Percentiles rank a stretch among this genome's conserved stretches.
Evolutionary conservation across 2,888 invertebrate genomes (phyloP).

Genomic region (Pollenia griseotomentosa): DNA sequence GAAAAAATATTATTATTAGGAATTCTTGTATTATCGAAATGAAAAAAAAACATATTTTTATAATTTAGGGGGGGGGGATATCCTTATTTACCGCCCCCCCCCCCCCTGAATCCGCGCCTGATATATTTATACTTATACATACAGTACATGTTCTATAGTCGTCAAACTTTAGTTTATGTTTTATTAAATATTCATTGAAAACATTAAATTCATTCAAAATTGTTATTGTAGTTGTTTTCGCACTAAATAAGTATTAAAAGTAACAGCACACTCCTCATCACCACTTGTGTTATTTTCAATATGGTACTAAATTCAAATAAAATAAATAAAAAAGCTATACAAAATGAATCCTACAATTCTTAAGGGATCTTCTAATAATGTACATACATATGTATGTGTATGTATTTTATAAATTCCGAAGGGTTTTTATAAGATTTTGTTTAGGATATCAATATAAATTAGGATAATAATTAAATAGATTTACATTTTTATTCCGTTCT

Average conservation of each 20-base stretch:
- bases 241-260: not conserved
- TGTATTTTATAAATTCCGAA: not conserved
- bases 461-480: too few relatives aligned
- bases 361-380: not conserved
- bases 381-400: not conserved
- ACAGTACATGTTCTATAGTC: not conserved
- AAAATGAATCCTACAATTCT: not conserved
- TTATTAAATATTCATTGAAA: constrained; percentile 42
- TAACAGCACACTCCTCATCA: not conserved
- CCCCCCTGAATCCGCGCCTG: too few relatives aligned
- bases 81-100: too few relatives aligned
- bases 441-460: too few relatives aligned
- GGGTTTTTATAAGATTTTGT: too few relatives aligned
- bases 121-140: not conserved
- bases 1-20: too few relatives aligned
- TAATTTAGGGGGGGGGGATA: too few relatives aligned
- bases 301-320: constrained; percentile 9
- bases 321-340: not conserved
- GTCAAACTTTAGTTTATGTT: constrained; percentile 37
- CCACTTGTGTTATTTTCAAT: constrained; percentile 8
- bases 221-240: not conserved
- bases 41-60: too few relatives aligned
- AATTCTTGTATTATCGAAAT: too few relatives aligned
- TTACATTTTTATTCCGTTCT: too few relatives aligned
- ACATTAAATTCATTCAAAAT: constrained; percentile 26